Evolutionary conservation across 2,888 invertebrate species (phyloP).

Genomic region (Macrosoma leucophasiata): DNA sequence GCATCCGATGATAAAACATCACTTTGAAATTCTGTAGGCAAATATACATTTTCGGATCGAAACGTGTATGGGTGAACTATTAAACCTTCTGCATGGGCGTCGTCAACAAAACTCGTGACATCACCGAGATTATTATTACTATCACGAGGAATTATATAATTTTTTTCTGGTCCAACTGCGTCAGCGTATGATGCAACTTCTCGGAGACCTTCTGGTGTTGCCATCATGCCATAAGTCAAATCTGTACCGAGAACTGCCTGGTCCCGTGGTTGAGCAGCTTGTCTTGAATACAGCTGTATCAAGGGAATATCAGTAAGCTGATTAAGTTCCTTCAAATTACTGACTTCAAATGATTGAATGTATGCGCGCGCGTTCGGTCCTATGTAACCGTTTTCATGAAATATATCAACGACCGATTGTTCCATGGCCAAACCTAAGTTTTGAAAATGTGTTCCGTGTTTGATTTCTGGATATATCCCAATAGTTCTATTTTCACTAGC

Average conservation of each 20-base stretch:
- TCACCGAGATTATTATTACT: conserved; percentile 38
- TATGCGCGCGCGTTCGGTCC: conserved; percentile 45
- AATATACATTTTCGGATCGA: conserved; percentile 54
- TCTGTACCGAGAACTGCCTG: conserved; percentile 39
- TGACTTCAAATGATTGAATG: conserved; percentile 65
- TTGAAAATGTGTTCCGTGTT: conserved; percentile 53
- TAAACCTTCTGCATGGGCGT: conserved; percentile 52
- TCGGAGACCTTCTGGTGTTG: conserved; percentile 48
- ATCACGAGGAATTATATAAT: conserved; percentile 55
- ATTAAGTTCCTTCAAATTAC: conserved; percentile 53
- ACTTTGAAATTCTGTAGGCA: conserved; percentile 50
- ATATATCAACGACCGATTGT: conserved; percentile 40
- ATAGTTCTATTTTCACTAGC: conserved; percentile 47
- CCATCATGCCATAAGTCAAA: conserved; percentile 55
- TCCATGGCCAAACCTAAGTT: conserved; percentile 51
- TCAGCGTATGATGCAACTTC: conserved; percentile 56
- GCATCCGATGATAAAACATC: conserved; percentile 29
- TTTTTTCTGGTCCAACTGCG: conserved; percentile 61
- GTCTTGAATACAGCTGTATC: conserved; percentile 46
- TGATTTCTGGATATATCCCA: conserved; percentile 63
- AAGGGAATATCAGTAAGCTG: conserved; percentile 48
- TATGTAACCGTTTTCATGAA: conserved; percentile 50
- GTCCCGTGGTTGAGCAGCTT: conserved; percentile 45
- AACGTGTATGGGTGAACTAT: conserved; percentile 65
- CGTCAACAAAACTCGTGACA: conserved; percentile 47